Base-by-base conservation (phyloP, 92 coral and sea anemone species). In the Plumapathes pennacea region DNA sequence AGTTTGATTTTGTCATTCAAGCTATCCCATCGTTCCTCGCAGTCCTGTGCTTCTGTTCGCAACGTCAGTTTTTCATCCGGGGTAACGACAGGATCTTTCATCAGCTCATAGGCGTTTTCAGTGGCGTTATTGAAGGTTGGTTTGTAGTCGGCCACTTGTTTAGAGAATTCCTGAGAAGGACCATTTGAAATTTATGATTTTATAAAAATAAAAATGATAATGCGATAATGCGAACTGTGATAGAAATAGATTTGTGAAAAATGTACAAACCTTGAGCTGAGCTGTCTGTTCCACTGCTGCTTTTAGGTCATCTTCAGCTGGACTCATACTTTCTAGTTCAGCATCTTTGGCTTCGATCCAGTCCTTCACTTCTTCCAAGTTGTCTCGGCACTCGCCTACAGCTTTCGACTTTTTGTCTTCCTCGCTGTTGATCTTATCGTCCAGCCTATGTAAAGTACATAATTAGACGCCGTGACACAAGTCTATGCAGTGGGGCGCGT, bases 1-100 rank as follows among this genome's bases (percentile, higher is more conserved):
- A 43, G 65, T 32, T 54, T 78, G 36, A 69, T 83, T 55, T 74
- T 77, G 14, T 87, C 96, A 32, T 83, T 54, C 24, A 87, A 57
- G 28, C 53, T 69, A 32, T 87, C 96, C 96, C 96, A 87, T 30
- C 73, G 75, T 21, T 68, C 54, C 48, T 87, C 86, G 57, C 96
- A 87, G 22, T 87, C 74, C 30, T 77, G 80, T 1, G 86, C 76
- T 18, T 71, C 85, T 33, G 62, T 39, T 39, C 54, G 80, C 30
- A 87, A 75, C 32, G 57, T 73, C 36, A 67, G 80, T 32, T 71
- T 77, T 59, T 83, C 72, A 25, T 77, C 90, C 6, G 34, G 37
- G 10, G 96, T 61, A n/a, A 87, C 68, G n/a, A 72, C 67, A n/a
- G 86, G 76, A 41, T 87, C 86, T 19, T 78, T 72, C 3, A 80